Evolutionary conservation across 2,113 vertebrate species (phyloP), one percentile per base, ranked within the genome.

Genomic region (Marmota flaviventris): DNA sequence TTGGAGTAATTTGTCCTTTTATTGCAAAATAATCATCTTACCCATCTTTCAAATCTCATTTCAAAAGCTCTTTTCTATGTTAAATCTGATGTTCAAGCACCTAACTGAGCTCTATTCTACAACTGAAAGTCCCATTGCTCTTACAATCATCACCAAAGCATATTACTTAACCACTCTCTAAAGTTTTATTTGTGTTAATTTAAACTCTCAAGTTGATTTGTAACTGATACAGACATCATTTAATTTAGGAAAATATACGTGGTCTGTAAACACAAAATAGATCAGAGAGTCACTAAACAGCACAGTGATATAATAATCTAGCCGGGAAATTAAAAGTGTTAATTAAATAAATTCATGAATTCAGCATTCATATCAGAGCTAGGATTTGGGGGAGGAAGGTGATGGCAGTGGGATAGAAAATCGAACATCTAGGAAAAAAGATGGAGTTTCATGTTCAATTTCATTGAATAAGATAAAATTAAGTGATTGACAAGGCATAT

Each of bases 11-110:
- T 82, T 32, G 1, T 70, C 32, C 5, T 94, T 84, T 89, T 78
- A 53, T 77, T 90, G 14, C n/a, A 92, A 85, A 90, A 83, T 79
- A 34, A 2, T 75, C 48, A 61, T 73, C 16, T 76, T 79, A 72
- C 17, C 37, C 45, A 39, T 93, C 72, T 89, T 97, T 85, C 48
- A 56, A 42, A n/a, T 24, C 42, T 95, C 85, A 81, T 11, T 42
- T 94, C 72, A 78, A 95, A 96, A 87, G 12, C 39, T 87, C 32
- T 65, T 4, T 78, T 53, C 12, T 82, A 45, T 11, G 27, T 79
- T 51, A 79, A 91, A 75, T 79, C 34, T 84, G 29, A 69, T 48
- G 34, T 61, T 82, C 84, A 85, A 45, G 32, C 18, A 83, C 7
- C 70, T 61, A 56, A 39, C 51, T 85, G 72, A 94, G 25, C n/a